Evolutionary conservation across 2,113 vertebrate genomes (phyloP).

Genomic region (Corydoras sp.): DNA sequence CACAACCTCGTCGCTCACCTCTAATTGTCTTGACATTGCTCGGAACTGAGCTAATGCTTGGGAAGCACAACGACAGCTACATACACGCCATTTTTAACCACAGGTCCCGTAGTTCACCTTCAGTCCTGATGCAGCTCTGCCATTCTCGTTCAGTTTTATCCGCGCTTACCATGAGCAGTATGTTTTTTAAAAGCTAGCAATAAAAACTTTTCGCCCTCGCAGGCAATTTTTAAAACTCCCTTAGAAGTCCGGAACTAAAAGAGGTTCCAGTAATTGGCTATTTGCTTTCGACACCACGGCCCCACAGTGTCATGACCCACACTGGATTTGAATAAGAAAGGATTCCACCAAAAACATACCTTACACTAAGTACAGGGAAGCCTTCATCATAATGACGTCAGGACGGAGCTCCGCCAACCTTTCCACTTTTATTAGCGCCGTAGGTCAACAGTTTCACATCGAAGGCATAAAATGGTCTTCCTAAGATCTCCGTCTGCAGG

Average conservation of each 20-base stretch:
- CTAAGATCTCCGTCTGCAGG: too few species aligned
- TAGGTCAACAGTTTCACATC: too few species aligned
- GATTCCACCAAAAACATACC: too few species aligned
- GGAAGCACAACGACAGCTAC: slow-evolving; percentile 44
- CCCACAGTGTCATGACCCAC: too few species aligned
- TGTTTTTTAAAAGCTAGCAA: slow-evolving; percentile 5
- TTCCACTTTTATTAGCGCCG: too few species aligned
- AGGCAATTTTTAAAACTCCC: too few species aligned
- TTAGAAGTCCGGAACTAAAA: neutral
- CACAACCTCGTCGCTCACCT: slow-evolving; percentile 67
- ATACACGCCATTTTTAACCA: slow-evolving; percentile 3
- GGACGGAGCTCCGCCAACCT: too few species aligned
- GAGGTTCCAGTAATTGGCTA: neutral
- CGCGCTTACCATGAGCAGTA: slow-evolving; percentile 6
- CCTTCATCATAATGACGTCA: too few species aligned
- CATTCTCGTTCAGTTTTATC: slow-evolving; percentile 10
- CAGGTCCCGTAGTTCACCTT: slow-evolving; percentile 53
- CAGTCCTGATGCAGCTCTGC: slow-evolving; percentile 15
- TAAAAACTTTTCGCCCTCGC: too few species aligned
- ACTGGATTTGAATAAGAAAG: too few species aligned
- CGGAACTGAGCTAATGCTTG: slow-evolving; percentile 72
- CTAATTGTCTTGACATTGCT: slow-evolving; percentile 81
- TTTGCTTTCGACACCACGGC: neutral
- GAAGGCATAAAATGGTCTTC: too few species aligned
- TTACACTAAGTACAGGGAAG: too few species aligned